Conservation (phyloP, 2,113 vertebrate species). For the Cynocephalus volans region DNA sequence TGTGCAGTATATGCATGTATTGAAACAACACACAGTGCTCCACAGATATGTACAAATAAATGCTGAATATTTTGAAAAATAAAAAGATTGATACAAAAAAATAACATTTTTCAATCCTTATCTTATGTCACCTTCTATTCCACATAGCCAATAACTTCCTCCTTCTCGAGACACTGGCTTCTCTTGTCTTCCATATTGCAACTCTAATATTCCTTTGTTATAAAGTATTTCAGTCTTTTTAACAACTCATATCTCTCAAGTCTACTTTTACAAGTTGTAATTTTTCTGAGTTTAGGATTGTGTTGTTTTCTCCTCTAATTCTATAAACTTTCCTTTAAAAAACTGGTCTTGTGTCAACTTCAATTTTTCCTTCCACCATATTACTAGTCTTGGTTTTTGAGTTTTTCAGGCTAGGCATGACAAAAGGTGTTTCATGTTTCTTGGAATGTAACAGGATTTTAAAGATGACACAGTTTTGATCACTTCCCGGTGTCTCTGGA, state of each 20-base stretch:
- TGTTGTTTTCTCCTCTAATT: background rate
- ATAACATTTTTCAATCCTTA: background rate
- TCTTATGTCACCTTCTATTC: background rate
- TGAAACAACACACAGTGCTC: too few relatives aligned
- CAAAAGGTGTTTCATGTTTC: background rate
- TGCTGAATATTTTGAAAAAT: too few relatives aligned
- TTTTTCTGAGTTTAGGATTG: background rate
- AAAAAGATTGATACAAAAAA: too few relatives aligned
- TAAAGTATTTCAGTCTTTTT: background rate
- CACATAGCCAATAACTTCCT: background rate
- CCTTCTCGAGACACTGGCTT: too few relatives aligned
- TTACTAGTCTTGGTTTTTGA: background rate
- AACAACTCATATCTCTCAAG: background rate
- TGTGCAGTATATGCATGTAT: too few relatives aligned
- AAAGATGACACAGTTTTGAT: background rate
- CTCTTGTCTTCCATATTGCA: background rate
- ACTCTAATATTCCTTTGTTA: background rate
- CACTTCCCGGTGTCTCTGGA: background rate
- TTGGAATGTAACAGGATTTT: background rate
- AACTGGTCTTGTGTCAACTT: background rate
- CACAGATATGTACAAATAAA: too few relatives aligned
- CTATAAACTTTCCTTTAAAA: background rate
- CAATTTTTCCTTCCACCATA: background rate
- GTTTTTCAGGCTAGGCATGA: background rate
- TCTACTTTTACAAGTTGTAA: background rate